These are phyloP conservation scores for Propsilocerus akamusi DNA, from an alignment of 1,140 invertebrate species.

Conservation along the genomic window DNA sequence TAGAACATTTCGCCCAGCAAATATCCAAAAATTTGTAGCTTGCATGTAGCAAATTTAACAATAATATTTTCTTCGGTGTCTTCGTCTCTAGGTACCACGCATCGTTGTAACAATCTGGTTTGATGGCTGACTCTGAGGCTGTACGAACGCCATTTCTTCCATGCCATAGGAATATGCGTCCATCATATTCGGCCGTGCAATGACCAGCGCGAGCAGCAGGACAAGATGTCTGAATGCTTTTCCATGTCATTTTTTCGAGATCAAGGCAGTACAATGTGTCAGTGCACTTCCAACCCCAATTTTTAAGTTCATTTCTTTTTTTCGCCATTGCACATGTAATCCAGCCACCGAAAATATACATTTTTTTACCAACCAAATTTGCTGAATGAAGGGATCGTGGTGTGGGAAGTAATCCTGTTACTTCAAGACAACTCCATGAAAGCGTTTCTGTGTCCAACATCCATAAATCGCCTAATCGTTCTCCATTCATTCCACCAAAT, in stretches of 20 bases:
- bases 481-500: conserved; percentile 95
- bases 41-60: not conserved
- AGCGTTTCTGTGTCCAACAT: conserved; percentile 67
- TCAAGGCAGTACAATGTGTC: not conserved
- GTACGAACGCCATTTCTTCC: not conserved
- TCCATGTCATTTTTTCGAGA: not conserved
- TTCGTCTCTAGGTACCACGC: not conserved
- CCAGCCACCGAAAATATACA: conserved; percentile 94
- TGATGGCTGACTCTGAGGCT: not conserved
- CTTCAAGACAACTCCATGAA: conserved; percentile 70
- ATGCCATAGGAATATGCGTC: not conserved
- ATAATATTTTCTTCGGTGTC: not conserved
- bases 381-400: conserved; percentile 88
- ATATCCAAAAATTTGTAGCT: not conserved
- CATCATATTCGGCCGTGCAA: not conserved
- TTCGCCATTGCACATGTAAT: too few relatives aligned
- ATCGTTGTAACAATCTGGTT: not conserved
- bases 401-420: conserved; percentile 68
- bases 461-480: conserved; percentile 81
- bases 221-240: not conserved
- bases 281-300: not conserved
- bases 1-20: not conserved
- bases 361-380: conserved; percentile 73
- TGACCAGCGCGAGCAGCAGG: not conserved
- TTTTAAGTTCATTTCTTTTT: not conserved